A percentile compares a stretch with the other conserved stretches of the same genome.
phyloP scores from a whole-genome alignment of 2,888 invertebrate genomes.

The Nineta flava region DNA sequence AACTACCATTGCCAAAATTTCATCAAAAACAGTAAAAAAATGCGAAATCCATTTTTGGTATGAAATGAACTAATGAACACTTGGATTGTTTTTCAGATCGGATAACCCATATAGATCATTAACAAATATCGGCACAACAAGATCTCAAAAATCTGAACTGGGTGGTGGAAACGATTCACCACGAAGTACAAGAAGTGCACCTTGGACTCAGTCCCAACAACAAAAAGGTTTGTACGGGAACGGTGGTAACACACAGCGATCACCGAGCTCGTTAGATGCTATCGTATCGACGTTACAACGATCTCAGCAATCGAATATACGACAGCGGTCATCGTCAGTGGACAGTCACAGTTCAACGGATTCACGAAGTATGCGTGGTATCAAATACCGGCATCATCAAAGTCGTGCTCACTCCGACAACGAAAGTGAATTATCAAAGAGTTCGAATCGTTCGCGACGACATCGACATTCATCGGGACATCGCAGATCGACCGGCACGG shows the following conservation, averaged over 20 bases:
- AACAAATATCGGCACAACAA: not conserved
- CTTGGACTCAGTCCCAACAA: constrained; percentile 53
- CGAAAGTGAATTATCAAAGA: constrained; percentile 76
- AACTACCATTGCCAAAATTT: not conserved
- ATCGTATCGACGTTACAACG: constrained; percentile 42
- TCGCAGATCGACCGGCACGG: constrained; percentile 57
- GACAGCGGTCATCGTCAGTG: constrained; percentile 62
- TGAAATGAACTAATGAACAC: no score
- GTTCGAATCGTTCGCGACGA: constrained; percentile 64
- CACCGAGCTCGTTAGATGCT: constrained; percentile 51
- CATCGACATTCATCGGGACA: constrained; percentile 57
- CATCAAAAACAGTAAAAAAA: not conserved
- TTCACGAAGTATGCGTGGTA: constrained; percentile 62
- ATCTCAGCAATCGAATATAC: constrained; percentile 21
- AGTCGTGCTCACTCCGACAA: constrained; percentile 75
- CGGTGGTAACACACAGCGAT: constrained; percentile 38
- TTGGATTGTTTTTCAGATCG: constrained; percentile 22
- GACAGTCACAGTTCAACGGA: constrained; percentile 85
- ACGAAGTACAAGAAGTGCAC: constrained; percentile 69
- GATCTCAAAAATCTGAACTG: constrained; percentile 21
- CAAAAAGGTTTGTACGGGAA: constrained; percentile 51
- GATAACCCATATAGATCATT: constrained; percentile 35
- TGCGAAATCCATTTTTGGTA: not conserved
- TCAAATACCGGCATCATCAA: constrained; percentile 51
- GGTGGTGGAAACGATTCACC: constrained; percentile 43